Conservation (phyloP, 1,140 invertebrate species). For the Drosophila saltans region DNA sequence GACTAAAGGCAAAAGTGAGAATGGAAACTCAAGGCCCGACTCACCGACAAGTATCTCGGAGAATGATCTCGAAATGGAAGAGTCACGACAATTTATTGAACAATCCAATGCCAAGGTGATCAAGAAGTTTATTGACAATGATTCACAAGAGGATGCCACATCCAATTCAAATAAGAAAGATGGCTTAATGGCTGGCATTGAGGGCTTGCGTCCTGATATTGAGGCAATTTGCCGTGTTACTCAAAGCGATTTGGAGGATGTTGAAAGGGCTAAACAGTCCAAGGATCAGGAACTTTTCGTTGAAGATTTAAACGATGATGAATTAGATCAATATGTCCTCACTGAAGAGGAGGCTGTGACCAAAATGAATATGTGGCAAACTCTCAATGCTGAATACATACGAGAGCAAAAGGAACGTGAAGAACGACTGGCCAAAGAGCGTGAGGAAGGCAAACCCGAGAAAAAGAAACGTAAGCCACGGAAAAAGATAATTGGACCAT, state of each 20-base stretch:
- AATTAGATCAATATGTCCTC: constrained; percentile 95
- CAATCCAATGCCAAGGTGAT: constrained; percentile 86
- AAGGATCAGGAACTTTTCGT: constrained; percentile 87
- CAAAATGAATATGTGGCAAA: constrained; percentile 93
- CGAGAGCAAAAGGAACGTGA: constrained; percentile 93
- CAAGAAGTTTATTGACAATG: constrained; percentile 82
- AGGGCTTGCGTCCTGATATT: constrained; percentile 78
- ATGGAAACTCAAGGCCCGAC: not conserved
- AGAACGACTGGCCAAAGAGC: constrained; percentile 89
- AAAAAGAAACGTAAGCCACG: constrained; percentile 88
- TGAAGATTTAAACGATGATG: constrained; percentile 93
- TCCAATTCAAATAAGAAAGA: not conserved
- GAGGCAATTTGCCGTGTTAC: constrained; percentile 77
- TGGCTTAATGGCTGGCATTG: constrained; percentile 48
- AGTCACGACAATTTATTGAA: constrained; percentile 85
- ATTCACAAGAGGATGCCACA: constrained; percentile 39
- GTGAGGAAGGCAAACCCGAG: constrained; percentile 91
- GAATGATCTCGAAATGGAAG: constrained; percentile 81
- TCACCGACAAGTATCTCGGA: constrained; percentile 32
- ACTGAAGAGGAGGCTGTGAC: constrained; percentile 89
- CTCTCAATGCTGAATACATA: constrained; percentile 92
- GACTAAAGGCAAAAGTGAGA: constrained; percentile 31
- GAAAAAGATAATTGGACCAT: constrained; percentile 86
- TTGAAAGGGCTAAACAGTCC: constrained; percentile 69
- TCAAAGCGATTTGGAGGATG: constrained; percentile 63